A percentile compares a stretch with the other conserved stretches of the same genome.
phyloP scores from a whole-genome alignment of 2,797 vertebrate species.

The Hypotaenidia okinawae region DNA sequence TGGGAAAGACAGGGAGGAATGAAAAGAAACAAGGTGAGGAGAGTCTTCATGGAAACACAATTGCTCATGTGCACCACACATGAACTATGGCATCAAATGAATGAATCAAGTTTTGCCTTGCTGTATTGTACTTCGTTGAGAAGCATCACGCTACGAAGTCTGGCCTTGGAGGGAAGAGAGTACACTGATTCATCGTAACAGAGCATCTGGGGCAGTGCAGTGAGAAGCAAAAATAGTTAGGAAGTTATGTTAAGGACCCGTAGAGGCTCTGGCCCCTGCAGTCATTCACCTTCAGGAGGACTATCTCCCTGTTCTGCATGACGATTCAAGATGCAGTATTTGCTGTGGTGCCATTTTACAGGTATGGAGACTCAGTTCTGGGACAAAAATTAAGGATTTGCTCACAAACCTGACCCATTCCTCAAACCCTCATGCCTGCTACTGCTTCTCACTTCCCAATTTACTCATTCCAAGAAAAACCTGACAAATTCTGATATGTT shows the following conservation, averaged over 20 bases:
- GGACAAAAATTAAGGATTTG: not conserved
- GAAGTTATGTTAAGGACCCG: not conserved
- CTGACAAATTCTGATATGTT: not conserved
- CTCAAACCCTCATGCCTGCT: not conserved
- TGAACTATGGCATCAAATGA: not conserved
- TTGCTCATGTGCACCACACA: not conserved
- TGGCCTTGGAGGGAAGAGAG: not conserved
- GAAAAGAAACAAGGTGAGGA: not conserved
- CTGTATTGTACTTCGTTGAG: not conserved
- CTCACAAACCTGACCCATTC: not conserved
- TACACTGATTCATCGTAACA: not conserved
- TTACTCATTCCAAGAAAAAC: not conserved
- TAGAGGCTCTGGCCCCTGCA: not conserved
- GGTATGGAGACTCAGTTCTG: not conserved
- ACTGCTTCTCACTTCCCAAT: not conserved
- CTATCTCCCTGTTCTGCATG: not conserved
- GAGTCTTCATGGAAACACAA: not conserved
- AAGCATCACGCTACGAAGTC: not conserved
- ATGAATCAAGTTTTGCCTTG: not conserved
- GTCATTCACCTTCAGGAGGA: accelerated
- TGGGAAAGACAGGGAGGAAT: not conserved
- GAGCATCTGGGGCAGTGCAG: not conserved
- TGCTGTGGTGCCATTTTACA: not conserved
- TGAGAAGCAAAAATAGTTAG: not conserved
- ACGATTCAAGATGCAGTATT: not conserved